These are phyloP conservation scores for Calidris pugnax DNA, from an alignment of 2,113 vertebrate species.

Conservation along the genomic window DNA sequence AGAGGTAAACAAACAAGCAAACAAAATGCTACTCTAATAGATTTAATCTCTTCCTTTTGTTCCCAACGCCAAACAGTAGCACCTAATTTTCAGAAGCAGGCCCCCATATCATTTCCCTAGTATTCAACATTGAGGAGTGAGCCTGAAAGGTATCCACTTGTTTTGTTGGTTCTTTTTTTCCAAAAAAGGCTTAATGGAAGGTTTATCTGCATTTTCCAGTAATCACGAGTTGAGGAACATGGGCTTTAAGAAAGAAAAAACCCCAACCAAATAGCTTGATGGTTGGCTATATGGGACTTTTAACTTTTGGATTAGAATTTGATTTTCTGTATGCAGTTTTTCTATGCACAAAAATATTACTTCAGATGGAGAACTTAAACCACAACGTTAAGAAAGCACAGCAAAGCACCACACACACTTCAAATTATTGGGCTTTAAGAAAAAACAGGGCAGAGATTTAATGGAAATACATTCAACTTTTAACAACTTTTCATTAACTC, in stretches of 20 bases:
- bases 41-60: background rate
- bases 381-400: background rate
- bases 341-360: background rate
- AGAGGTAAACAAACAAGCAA: background rate
- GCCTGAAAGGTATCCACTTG: background rate
- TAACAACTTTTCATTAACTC: background rate
- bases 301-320: background rate
- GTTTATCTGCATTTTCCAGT: background rate
- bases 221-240: background rate
- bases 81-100: background rate
- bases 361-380: background rate
- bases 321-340: background rate
- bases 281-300: background rate
- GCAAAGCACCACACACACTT: background rate
- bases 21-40: background rate
- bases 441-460: background rate
- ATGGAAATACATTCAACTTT: background rate
- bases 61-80: background rate
- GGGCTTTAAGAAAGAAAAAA: background rate
- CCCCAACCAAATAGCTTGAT: background rate
- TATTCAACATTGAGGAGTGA: background rate
- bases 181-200: background rate
- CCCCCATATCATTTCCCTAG: background rate
- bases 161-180: background rate
- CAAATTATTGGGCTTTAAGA: background rate